Percentiles rank a stretch among this genome's conserved stretches.
These are phyloP conservation scores for Eulimnadia texana DNA, from an alignment of 1,140 invertebrate genomes.

Conservation along the genomic window DNA sequence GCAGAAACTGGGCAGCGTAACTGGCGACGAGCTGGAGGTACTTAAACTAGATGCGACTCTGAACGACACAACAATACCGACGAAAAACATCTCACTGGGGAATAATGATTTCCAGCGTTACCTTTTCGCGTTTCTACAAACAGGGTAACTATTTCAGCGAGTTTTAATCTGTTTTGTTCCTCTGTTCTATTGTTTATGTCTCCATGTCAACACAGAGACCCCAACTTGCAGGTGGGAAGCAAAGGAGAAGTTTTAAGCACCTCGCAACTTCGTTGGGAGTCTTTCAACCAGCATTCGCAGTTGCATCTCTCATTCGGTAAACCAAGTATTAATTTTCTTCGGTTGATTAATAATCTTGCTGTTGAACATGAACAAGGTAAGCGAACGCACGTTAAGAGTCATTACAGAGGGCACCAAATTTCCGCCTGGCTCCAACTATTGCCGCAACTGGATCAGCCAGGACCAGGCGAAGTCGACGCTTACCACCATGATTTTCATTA, in stretches of 20 bases:
- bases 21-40: slow-evolving; percentile 69
- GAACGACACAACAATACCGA: not conserved
- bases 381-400: slow-evolving; percentile 24
- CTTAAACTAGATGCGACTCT: slow-evolving; percentile 12
- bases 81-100: not conserved
- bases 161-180: not conserved
- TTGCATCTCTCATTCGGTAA: slow-evolving; percentile 2
- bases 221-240: slow-evolving; percentile 2
- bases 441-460: slow-evolving; percentile 66
- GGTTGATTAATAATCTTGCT: not conserved
- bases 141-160: not conserved
- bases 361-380: not conserved
- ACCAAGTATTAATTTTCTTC: not conserved
- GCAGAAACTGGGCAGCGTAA: slow-evolving; percentile 57
- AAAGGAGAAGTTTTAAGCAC: not conserved
- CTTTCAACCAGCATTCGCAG: slow-evolving; percentile 7
- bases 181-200: not conserved
- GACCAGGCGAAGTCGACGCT: slow-evolving; percentile 52
- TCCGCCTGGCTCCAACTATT: slow-evolving; percentile 84
- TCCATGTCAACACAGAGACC: not conserved
- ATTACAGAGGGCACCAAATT: slow-evolving; percentile 78
- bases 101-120: not conserved
- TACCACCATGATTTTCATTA: slow-evolving; percentile 32
- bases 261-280: slow-evolving; percentile 5
- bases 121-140: not conserved